Conservation (phyloP, 2,888 invertebrate species). For the Lasioglossum calceatum region DNA sequence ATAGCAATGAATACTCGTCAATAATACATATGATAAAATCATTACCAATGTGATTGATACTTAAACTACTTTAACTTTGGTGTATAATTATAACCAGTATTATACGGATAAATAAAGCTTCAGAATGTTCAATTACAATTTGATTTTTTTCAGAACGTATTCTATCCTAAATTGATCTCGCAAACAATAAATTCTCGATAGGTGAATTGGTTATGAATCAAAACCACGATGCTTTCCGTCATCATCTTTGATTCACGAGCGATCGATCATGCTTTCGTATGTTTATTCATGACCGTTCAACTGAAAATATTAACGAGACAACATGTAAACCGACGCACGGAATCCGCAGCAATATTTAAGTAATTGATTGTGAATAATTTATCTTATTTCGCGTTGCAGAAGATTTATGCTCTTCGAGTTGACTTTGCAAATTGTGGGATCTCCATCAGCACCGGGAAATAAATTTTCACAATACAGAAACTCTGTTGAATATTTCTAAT, state of each 20-base stretch:
- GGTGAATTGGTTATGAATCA: slow-evolving; percentile 60
- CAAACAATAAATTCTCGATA: not conserved
- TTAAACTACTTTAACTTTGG: not conserved
- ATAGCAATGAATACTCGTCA: not conserved
- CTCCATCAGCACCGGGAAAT: not conserved
- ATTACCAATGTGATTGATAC: not conserved
- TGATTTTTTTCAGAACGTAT: not conserved
- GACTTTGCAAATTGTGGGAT: not conserved
- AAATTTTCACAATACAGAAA: not conserved
- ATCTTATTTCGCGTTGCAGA: not conserved
- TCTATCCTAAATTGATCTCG: not conserved
- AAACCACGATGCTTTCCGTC: slow-evolving; percentile 64
- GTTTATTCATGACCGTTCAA: slow-evolving; percentile 78
- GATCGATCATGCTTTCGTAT: slow-evolving; percentile 72
- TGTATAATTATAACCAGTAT: not conserved
- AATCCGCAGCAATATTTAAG: slow-evolving; percentile 54
- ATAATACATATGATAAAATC: not conserved
- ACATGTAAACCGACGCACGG: slow-evolving; percentile 70
- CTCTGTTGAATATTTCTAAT: not conserved
- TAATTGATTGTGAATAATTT: not conserved
- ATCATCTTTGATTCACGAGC: slow-evolving; percentile 63
- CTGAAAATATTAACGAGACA: slow-evolving; percentile 74
- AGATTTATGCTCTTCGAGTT: not conserved
- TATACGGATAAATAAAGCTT: not conserved
- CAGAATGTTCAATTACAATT: not conserved